Evolutionary conservation across 2,797 vertebrate genomes (phyloP).

Genomic region (Petrocephalus sullivani): DNA sequence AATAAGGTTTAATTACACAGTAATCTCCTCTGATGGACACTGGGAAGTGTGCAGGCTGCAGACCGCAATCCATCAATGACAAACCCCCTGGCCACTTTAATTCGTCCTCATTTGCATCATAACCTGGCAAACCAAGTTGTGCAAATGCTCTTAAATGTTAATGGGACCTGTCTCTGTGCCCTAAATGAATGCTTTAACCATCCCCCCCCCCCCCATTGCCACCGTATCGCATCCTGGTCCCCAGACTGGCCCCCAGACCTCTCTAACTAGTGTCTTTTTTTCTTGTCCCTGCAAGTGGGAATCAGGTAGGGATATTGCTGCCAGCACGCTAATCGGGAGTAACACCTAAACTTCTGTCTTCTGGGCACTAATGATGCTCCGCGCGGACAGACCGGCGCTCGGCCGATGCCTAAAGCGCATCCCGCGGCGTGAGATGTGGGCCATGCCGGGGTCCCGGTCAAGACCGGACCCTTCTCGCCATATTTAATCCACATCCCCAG

Average conservation of each 20-base stretch:
- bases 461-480: constrained; percentile 73
- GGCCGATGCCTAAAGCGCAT: constrained; percentile 72
- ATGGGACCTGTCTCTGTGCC: constrained; percentile 99
- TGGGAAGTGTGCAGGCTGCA: constrained; percentile 98
- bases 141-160: constrained; percentile 99
- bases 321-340: constrained; percentile 99
- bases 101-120: constrained; percentile 99
- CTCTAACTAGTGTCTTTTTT: constrained; percentile 71
- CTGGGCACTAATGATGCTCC: constrained; percentile 94
- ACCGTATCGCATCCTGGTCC: constrained; percentile 25
- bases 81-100: constrained; percentile 99
- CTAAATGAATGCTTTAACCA: constrained; percentile 99
- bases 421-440: constrained; percentile 61
- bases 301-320: constrained; percentile 91
- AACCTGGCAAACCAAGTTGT: constrained; percentile 99
- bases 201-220: constrained; percentile 63
- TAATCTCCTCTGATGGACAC: constrained; percentile 99
- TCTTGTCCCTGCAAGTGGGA: constrained; percentile 84
- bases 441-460: background rate
- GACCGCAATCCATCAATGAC: constrained; percentile 99
- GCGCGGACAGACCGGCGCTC: constrained; percentile 86
- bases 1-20: constrained; percentile 99
- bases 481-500: constrained; percentile 90
- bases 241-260: constrained; percentile 71
- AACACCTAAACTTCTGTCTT: constrained; percentile 99